Base-by-base conservation (phyloP, 2,797 vertebrate genomes). In the Bovichtus diacanthus region DNA sequence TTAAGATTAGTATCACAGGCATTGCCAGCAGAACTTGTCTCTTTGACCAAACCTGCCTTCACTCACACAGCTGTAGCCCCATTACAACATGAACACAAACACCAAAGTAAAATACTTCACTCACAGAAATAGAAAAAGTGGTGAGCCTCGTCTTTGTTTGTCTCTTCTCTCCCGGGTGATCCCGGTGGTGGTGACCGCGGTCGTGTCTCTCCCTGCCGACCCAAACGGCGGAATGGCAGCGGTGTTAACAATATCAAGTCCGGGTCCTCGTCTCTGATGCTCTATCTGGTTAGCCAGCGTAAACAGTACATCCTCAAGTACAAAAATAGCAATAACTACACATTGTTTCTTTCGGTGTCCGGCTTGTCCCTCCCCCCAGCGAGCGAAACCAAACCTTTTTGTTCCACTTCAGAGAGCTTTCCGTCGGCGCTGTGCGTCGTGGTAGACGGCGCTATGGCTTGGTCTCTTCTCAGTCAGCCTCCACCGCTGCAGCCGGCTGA, bases 401-500 rank as follows among this genome's bases (percentile, higher is more conserved):
- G 23, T n/a, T 77, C 60, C 66, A 72, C 86, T 85, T 67, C 72
- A 6, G 34, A 59, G 44, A 78, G 80, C 80, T 65, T 9, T 18
- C 2, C 38, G 64, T 41, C 70, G 62, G 51, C 1, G 84, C 73
- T 46, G 89, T 46, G 87, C 83, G 82, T 84, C 80, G 81, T 19
- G 72, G 47, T 9, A 82, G 69, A 71, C 72, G 61, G 70, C 64
- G 83, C 36, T 61, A 34, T 51, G 84, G 44, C 73, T 60, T n/a
- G 47, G 70, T 76, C 53, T 81, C 51, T 19, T 70, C 77, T 74
- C 80, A 31, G 78, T 79, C 79, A 69, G 85, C 70, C 75, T 88
- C 73, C 87, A 53, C 75, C 74, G 81, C 85, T 75, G 86, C 79
- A 88, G 83, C 83, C 83, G 76, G 78, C 81, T 80, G 78, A 71